Base-by-base conservation (phyloP, 2,797 vertebrate species). In the Tiaroga cobitis region DNA sequence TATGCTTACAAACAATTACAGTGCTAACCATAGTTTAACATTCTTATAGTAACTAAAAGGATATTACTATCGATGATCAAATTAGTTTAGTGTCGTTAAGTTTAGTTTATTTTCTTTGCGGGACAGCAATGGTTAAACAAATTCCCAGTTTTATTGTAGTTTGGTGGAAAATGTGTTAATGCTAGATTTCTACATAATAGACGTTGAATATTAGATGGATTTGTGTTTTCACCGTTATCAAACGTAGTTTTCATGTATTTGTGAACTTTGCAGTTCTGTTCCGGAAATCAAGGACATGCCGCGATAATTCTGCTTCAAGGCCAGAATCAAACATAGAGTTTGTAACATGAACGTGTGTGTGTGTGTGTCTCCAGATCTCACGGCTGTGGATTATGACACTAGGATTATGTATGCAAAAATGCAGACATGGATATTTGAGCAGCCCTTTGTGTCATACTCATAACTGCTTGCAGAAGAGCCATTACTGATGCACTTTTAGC, bases 341-440 rank as follows among this genome's bases (percentile, higher is more conserved):
- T 29, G 15, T 46, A 46, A 32, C 29, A 24, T 24, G 29, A 19
- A 76, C 49, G 7, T 56, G 73, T 54, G 29, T 8, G 1, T 37
- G 37, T 37, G 13, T 11, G 1, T 29, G 9, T 51, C 72, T 74
- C 46, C 37, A 65, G 61, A 46, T 41, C 86, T 86, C 32, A 74
- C 78, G 78, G 49, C 26, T 79, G 21, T 84, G 21, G 79, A 78
- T 56, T 46, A 32, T 65, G 61, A 65, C 29, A 69, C 61, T 39
- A 63, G 89, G 87, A 83, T 90, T 82, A 93, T 91, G 86, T 16
- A 84, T 80, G 82, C 86, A 82, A 83, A 82, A 84, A 81, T 86
- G 69, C 85, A 24, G 90, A 19, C n/a, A 3, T 61, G 54, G 90
- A 94, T 88, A 93, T 92, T 89, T 87, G 92, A 94, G 92, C 91